These are phyloP conservation scores for Campoplex capitator DNA, from an alignment of 2,888 invertebrate species.

Conservation along the genomic window DNA sequence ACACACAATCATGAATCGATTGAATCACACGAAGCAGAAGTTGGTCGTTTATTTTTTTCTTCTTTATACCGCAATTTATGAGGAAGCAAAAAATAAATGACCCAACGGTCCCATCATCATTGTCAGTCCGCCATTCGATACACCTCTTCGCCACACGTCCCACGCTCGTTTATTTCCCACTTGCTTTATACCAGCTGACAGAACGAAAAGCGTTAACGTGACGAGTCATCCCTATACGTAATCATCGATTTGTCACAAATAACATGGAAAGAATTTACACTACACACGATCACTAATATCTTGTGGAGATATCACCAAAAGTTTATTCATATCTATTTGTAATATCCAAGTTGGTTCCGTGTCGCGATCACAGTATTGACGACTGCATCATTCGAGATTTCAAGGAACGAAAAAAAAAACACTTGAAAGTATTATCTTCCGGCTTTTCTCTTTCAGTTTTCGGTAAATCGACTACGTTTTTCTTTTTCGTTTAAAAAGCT, in stretches of 20 bases:
- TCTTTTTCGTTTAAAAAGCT: no score
- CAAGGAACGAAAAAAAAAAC: slow-evolving; percentile 39
- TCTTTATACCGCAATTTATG: neutral
- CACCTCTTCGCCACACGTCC: slow-evolving; percentile 47
- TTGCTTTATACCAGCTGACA: neutral
- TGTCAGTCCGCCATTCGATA: slow-evolving; percentile 26
- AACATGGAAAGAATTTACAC: neutral
- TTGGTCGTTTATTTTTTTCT: neutral
- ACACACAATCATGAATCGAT: no score
- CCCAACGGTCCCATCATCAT: slow-evolving; percentile 8
- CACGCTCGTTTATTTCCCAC: slow-evolving; percentile 35
- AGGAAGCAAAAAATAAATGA: slow-evolving; percentile 1
- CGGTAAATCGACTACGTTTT: no score
- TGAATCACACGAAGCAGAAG: no score
- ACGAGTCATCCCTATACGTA: slow-evolving; percentile 45
- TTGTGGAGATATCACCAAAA: neutral
- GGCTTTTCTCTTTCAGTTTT: no score
- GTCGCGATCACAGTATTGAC: slow-evolving; percentile 10
- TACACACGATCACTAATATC: neutral
- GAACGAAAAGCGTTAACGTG: slow-evolving; percentile 30
- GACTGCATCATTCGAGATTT: slow-evolving; percentile 8
- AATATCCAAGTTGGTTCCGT: slow-evolving; percentile 10
- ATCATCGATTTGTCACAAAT: slow-evolving; percentile 62
- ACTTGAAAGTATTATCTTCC: no score
- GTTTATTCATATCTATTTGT: neutral